Percentiles rank a stretch among this genome's conserved stretches.
Conservation (phyloP, 2,888 invertebrate species). For the Cephonodes hylas region DNA sequence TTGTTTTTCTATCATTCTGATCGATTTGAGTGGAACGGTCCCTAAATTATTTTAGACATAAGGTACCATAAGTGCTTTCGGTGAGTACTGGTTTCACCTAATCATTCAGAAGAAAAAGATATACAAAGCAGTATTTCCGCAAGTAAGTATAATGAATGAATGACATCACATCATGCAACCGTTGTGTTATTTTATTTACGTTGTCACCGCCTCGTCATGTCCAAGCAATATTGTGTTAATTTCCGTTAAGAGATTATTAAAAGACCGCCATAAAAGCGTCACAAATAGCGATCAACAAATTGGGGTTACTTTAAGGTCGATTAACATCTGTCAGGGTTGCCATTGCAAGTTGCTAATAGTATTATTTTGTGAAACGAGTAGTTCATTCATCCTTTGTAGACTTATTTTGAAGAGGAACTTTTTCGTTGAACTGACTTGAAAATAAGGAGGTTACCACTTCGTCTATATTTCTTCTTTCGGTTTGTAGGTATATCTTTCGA, state of each 20-base stretch:
- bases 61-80: too few relatives aligned
- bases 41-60: too few relatives aligned
- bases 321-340: conserved; percentile 47
- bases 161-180: not conserved
- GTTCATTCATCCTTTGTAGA: not conserved
- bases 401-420: not conserved
- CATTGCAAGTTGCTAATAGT: conserved; percentile 9
- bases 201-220: conserved; percentile 46
- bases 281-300: conserved; percentile 56
- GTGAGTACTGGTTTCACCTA: not conserved
- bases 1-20: not conserved
- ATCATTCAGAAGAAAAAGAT: not conserved
- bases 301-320: conserved; percentile 64
- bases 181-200: not conserved
- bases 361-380: too few relatives aligned
- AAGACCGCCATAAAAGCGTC: conserved; percentile 59
- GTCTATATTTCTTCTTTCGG: too few relatives aligned
- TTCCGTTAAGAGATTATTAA: conserved; percentile 67
- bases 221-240: conserved; percentile 60
- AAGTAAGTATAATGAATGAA: not conserved
- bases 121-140: not conserved
- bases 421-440: too few relatives aligned
- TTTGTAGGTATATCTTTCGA: too few relatives aligned
- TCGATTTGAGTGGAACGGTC: not conserved
- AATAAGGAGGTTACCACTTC: too few relatives aligned